Evolutionary conservation across 2,888 invertebrate species (phyloP).

Genomic region (Salpingus planirostris): DNA sequence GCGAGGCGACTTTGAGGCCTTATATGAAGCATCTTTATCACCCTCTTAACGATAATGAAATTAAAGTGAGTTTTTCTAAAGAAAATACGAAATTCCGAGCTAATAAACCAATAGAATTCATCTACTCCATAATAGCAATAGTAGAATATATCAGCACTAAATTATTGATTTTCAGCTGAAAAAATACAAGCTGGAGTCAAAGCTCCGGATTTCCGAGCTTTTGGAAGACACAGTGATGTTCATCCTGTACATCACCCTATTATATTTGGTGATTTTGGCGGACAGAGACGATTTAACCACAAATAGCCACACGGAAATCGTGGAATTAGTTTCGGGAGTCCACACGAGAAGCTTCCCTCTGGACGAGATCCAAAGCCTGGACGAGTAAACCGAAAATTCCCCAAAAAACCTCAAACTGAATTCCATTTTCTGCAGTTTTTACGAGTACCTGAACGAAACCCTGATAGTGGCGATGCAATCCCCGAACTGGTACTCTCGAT

Average conservation of each 20-base stretch:
- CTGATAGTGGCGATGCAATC: slow-evolving; percentile 23
- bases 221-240: slow-evolving; percentile 27
- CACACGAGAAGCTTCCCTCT: slow-evolving; percentile 1
- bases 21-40: slow-evolving; percentile 21
- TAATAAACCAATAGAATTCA: too few relatives aligned
- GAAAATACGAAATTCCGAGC: background rate
- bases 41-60: slow-evolving; percentile 4
- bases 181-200: background rate
- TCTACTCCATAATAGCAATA: too few relatives aligned
- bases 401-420: slow-evolving; percentile 1
- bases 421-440: slow-evolving; percentile 18
- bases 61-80: background rate
- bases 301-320: slow-evolving; percentile 19
- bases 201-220: slow-evolving; percentile 13
- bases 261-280: slow-evolving; percentile 25
- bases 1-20: slow-evolving; percentile 18
- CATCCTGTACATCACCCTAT: slow-evolving; percentile 21
- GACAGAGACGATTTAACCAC: slow-evolving; percentile 20
- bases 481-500: slow-evolving; percentile 27
- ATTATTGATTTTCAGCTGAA: background rate
- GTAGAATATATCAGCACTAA: too few relatives aligned
- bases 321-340: slow-evolving; percentile 3
- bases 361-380: background rate
- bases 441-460: slow-evolving; percentile 18
- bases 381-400: too few relatives aligned